A percentile compares a stretch with the other conserved stretches of the same genome.
Conservation (phyloP, 2,888 invertebrate genomes). For the Trichopria drosophilae region DNA sequence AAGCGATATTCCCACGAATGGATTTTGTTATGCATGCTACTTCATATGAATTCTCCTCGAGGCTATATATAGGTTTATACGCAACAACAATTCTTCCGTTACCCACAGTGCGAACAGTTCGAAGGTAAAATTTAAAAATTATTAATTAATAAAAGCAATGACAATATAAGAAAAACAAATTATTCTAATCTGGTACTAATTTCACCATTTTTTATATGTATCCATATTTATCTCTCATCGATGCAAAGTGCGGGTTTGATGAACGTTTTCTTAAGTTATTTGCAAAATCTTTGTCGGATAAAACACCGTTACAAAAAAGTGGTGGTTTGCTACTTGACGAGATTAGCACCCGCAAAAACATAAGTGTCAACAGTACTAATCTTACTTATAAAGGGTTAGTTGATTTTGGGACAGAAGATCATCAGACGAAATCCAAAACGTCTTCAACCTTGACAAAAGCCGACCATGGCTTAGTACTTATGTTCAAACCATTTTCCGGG, state of each 20-base stretch:
- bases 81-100: slow-evolving; percentile 4
- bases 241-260: slow-evolving; percentile 10
- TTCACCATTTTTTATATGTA: no score
- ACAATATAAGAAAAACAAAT: no score
- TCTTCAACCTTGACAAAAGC: no score
- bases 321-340: slow-evolving; percentile 6
- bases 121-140: slow-evolving; percentile 9
- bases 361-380: background rate
- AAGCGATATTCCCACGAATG: no score
- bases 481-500: slow-evolving; percentile 7
- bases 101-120: slow-evolving; percentile 3
- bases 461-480: slow-evolving; percentile 6
- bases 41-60: slow-evolving; percentile 8
- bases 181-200: no score
- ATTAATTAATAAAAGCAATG: no score
- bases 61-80: slow-evolving; percentile 6
- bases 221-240: slow-evolving; percentile 5
- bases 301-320: slow-evolving; percentile 5
- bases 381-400: slow-evolving; percentile 4
- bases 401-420: slow-evolving; percentile 13
- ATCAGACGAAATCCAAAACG: no score
- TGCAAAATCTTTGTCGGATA: background rate
- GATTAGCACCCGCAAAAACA: background rate
- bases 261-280: slow-evolving; percentile 2
- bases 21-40: background rate